Evolutionary conservation across 2,113 vertebrate species (phyloP).

Genomic region (Chaetura pelagica): DNA sequence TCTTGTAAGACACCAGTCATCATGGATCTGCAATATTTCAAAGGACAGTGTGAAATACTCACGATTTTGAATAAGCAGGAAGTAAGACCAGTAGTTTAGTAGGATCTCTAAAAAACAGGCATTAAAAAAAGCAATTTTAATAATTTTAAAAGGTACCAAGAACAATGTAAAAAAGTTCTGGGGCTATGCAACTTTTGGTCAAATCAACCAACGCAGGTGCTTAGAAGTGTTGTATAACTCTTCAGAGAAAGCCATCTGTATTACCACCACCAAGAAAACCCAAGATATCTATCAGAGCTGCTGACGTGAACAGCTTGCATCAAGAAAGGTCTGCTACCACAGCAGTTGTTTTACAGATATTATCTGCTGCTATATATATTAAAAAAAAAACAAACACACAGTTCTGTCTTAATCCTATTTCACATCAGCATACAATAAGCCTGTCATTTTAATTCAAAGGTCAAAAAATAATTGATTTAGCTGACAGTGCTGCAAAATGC

Average conservation of each 20-base stretch:
- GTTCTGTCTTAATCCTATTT: conserved; percentile 27
- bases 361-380: background rate
- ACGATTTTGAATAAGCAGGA: background rate
- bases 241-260: background rate
- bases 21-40: background rate
- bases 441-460: background rate
- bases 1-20: background rate
- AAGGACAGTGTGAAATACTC: background rate
- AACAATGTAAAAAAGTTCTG: background rate
- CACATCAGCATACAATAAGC: conserved; percentile 27
- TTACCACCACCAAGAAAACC: background rate
- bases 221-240: background rate
- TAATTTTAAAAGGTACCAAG: background rate
- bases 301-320: background rate
- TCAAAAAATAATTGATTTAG: conserved; percentile 10
- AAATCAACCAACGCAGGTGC: background rate
- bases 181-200: background rate
- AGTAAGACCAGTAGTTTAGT: background rate
- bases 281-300: background rate
- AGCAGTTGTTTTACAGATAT: background rate
- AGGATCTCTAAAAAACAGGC: background rate
- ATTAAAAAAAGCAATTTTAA: background rate
- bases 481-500: background rate
- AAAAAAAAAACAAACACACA: background rate
- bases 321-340: background rate